phyloP scores from a whole-genome alignment of 2,888 invertebrate species.

The Poecilobothrus nobilitatus region DNA sequence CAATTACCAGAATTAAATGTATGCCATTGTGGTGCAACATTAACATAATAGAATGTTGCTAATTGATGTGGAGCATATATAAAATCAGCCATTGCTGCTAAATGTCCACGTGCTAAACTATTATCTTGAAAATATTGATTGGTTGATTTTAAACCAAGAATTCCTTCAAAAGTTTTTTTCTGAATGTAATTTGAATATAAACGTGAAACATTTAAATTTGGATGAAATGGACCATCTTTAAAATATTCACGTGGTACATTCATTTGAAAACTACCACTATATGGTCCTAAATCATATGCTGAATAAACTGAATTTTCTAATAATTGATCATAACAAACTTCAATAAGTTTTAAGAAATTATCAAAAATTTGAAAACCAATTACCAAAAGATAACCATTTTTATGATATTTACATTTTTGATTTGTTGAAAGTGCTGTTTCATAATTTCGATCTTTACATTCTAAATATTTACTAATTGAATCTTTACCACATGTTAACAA shows the following conservation, averaged over 20 bases:
- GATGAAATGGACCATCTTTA: conserved; percentile 37
- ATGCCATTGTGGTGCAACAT: conserved; percentile 50
- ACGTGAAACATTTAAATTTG: conserved; percentile 32
- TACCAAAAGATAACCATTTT: conserved; percentile 30
- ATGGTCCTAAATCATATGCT: conserved; percentile 39
- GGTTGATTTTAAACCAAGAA: conserved; percentile 33
- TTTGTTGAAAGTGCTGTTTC: conserved; percentile 30
- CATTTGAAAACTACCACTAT: conserved; percentile 42
- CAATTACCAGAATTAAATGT: conserved; percentile 53
- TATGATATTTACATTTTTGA: conserved; percentile 29
- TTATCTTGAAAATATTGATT: conserved; percentile 28
- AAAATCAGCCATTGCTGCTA: conserved; percentile 47
- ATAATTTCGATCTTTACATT: conserved; percentile 28
- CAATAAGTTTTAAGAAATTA: conserved; percentile 36
- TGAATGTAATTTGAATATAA: conserved; percentile 39
- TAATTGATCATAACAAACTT: conserved; percentile 41
- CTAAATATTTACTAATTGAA: conserved; percentile 27
- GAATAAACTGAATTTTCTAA: conserved; percentile 40
- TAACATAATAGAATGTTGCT: conserved; percentile 48
- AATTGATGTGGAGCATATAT: conserved; percentile 45
- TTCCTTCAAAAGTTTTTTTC: conserved; percentile 34
- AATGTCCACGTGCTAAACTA: conserved; percentile 45
- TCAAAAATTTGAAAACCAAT: conserved; percentile 36
- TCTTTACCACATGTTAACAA: conserved; percentile 32
- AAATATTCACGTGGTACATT: conserved; percentile 38